Evolutionary conservation across 2,797 vertebrate species (phyloP), one percentile per base, ranked within the genome.

Genomic region (Cyprinodon diabolis): DNA sequence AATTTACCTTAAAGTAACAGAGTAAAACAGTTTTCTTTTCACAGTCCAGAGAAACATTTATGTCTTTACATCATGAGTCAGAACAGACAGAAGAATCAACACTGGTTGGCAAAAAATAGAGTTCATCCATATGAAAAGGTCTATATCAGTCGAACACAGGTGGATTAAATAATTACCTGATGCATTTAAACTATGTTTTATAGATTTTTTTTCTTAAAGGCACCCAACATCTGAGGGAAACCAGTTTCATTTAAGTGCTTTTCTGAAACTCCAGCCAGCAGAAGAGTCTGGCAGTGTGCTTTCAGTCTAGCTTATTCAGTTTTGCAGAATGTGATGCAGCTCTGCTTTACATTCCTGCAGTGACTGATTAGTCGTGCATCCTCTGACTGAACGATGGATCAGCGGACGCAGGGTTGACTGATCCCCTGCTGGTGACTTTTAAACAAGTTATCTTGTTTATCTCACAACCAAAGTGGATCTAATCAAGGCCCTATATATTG

Each of bases 31-130:
- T 5, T 30, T 58, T 62, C 30, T 73, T 67, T 80, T 86, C 70
- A 90, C 82, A 86, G 83, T 71, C 60, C 85, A 91, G 85, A 90
- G 83, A 80, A 79, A 83, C 54, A 67, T 79, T 72, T 71, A 8
- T 71, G 68, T n/a, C 71, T 75, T 73, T 58, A 77, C 63, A 90
- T 76, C 78, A 72, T 66, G 78, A 89, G 79, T 74, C 84, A 77
- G 75, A 82, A 85, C 40, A 56, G 57, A 78, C 73, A 35, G 40
- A 87, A 84, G 74, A 84, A 79, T 84, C 71, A 79, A 90, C 56
- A 90, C 78, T 81, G 78, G 78, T 89, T 74, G 84, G 84, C 74
- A 87, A 92, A 92, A 92, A 84, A 91, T 68, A 86, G 48, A 82
- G 71, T 78, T 84, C 58, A 70, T 87, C 51, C 37, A 66, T 75